Percentiles rank a stretch among this genome's conserved stretches.
These are phyloP conservation scores for Galaxias olidus DNA, from an alignment of 2,797 vertebrate genomes.

Conservation along the genomic window DNA sequence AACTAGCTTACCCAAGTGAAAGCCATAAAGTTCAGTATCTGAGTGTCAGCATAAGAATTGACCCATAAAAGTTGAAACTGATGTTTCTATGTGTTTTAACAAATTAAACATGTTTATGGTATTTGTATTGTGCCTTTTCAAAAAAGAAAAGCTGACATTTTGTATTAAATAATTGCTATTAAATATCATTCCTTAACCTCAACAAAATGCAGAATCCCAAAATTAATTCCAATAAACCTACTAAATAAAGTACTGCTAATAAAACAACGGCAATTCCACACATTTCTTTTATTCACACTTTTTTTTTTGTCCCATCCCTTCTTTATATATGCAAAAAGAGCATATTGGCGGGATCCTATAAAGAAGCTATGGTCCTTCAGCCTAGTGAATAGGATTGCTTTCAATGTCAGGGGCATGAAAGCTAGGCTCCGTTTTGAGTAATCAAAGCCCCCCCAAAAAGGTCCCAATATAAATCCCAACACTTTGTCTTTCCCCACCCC, in stretches of 20 bases:
- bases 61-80: too few relatives aligned
- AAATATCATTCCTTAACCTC: too few relatives aligned
- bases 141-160: too few relatives aligned
- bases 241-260: too few relatives aligned
- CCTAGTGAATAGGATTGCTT: slow-evolving; percentile 82
- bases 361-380: slow-evolving; percentile 74
- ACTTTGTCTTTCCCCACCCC: slow-evolving; percentile 65
- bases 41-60: neutral
- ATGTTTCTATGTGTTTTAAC: too few relatives aligned
- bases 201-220: too few relatives aligned
- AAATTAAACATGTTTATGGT: too few relatives aligned
- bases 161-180: too few relatives aligned
- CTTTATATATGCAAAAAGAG: slow-evolving; percentile 77
- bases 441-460: slow-evolving; percentile 79
- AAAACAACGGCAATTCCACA: too few relatives aligned
- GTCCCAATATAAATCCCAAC: slow-evolving; percentile 79
- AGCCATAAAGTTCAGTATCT: slow-evolving; percentile 22
- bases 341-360: slow-evolving; percentile 78
- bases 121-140: too few relatives aligned
- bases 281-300: neutral
- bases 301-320: slow-evolving; percentile 77
- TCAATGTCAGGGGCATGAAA: slow-evolving; percentile 81
- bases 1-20: slow-evolving; percentile 31
- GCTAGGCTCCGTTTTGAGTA: slow-evolving; percentile 78
- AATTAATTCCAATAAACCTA: too few relatives aligned